Evolutionary conservation across 2,888 invertebrate species (phyloP).

Genomic region (Drosophila parthenogenetica): DNA sequence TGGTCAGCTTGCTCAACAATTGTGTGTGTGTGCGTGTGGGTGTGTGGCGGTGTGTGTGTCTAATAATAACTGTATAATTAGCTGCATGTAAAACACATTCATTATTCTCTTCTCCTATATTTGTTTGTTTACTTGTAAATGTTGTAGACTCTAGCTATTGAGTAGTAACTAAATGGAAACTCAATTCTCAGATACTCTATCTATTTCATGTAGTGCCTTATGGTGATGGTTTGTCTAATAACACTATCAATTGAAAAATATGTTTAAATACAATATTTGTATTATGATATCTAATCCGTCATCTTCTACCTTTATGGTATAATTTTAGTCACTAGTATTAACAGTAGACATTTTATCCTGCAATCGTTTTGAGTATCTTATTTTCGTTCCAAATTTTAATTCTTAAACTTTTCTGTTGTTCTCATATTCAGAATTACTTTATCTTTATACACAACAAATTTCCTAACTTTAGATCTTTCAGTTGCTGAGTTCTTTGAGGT

Average conservation of each 20-base stretch:
- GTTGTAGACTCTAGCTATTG: too few relatives aligned
- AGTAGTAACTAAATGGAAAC: too few relatives aligned
- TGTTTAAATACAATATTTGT: too few relatives aligned
- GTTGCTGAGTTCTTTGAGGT: slow-evolving; percentile 8
- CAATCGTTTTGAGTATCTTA: too few relatives aligned
- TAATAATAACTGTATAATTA: slow-evolving; percentile 15
- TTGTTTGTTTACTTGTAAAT: slow-evolving; percentile 8
- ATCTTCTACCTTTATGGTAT: too few relatives aligned
- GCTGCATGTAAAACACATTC: slow-evolving; percentile 3
- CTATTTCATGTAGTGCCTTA: too few relatives aligned
- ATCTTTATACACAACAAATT: neutral
- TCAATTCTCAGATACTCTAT: too few relatives aligned
- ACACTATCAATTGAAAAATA: too few relatives aligned
- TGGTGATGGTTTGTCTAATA: too few relatives aligned
- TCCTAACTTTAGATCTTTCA: neutral
- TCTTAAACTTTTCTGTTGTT: neutral
- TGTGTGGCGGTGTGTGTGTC: slow-evolving; percentile 8
- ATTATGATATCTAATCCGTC: too few relatives aligned
- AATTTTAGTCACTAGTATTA: too few relatives aligned
- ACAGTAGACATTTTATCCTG: too few relatives aligned
- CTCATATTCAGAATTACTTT: neutral
- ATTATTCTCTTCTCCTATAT: neutral
- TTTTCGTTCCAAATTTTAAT: neutral
- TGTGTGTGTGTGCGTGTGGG: slow-evolving; percentile 14
- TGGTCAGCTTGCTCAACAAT: slow-evolving; percentile 4